Evolutionary conservation across 2,113 vertebrate species (phyloP), one percentile per base, ranked within the genome.

Genomic region (Stigmatopora nigra): DNA sequence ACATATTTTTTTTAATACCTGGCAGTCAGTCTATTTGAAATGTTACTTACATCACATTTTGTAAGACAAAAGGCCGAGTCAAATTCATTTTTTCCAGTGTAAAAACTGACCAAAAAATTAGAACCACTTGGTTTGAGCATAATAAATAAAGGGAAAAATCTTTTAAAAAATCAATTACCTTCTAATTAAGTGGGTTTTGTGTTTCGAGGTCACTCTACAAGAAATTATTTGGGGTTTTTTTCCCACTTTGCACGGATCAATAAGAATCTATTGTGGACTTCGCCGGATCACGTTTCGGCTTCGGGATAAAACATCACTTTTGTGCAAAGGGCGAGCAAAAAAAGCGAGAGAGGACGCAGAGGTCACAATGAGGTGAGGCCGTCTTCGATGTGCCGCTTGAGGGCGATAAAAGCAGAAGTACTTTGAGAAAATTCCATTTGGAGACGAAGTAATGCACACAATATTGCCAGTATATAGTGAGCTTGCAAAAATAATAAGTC

Each of bases 181-280:
- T 17, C 16, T 31, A 31, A 19, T 59, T 12, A 6, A 60, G 35
- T 19, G 17, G 17, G 36, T 36, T 41, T 41, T 20, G 10, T 41
- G 4, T 11, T 59, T 58, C 57, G n/a, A 59, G 11, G 1, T 36
- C 38, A 44, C 19, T 15, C 13, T 59, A 9, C 45, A n/a, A 45
- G 13, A 61, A 45, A 45, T n/a, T 8, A 14, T 56, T 56, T 7
- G 7, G 53, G 14, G 36, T 22, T 56, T 65, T 53, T 45, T 51
- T 17, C n/a, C 72, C 35, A 7, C 31, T 57, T 66, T 59, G 61
- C 68, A 70, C 0, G 0, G 67, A 83, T 85, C 85, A 56, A 86
- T 80, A 58, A 1, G 20, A 64, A 70, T 71, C 80, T 84, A 86
- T 86, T 76, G 58, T 64, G 61, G 70, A 75, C 77, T 35, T 61